Evolutionary conservation across 2,797 vertebrate species (phyloP).

Genomic region (Platalea minor): DNA sequence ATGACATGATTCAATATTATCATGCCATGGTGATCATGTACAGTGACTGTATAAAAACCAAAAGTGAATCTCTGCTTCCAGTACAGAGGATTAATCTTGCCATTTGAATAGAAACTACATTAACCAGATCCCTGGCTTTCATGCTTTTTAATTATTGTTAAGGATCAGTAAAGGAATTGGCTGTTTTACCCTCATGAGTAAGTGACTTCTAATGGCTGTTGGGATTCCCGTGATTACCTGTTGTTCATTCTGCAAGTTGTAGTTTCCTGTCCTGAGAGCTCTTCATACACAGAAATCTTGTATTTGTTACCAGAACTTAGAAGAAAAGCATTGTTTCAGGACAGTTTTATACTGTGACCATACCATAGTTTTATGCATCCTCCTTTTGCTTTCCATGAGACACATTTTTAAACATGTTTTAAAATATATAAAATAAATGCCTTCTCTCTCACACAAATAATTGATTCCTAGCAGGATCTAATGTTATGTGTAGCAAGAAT

Average conservation of each 20-base stretch:
- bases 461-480: not conserved
- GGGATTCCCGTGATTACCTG: not conserved
- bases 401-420: not conserved
- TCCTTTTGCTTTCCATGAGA: not conserved
- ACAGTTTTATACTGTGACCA: not conserved
- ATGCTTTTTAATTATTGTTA: not conserved
- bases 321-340: not conserved
- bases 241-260: not conserved
- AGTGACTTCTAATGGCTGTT: not conserved
- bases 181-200: not conserved
- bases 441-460: not conserved
- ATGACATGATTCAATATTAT: not conserved
- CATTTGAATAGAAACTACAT: not conserved
- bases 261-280: not conserved
- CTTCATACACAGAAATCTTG: not conserved
- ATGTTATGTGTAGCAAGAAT: not conserved
- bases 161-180: not conserved
- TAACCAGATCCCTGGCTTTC: not conserved
- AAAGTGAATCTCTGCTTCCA: not conserved
- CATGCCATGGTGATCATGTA: not conserved
- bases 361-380: not conserved
- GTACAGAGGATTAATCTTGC: not conserved
- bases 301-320: not conserved
- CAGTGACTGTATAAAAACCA: not conserved
- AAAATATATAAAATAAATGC: not conserved